Percentiles rank a stretch among this genome's conserved stretches.
phyloP scores from a whole-genome alignment of 2,888 invertebrate species.

The Pachliopta kotzebuea region DNA sequence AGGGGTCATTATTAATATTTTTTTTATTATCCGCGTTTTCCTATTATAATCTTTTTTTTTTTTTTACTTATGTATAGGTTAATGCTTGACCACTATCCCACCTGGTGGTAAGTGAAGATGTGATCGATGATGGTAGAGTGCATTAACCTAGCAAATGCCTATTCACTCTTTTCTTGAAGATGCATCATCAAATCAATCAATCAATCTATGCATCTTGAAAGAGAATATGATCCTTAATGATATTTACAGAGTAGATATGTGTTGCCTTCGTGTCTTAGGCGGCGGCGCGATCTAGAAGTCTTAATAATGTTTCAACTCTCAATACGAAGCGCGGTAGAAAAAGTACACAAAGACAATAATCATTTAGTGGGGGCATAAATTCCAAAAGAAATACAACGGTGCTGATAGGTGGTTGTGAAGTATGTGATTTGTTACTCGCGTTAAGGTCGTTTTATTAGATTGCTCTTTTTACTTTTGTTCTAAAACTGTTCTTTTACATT shows the following conservation, averaged over 20 bases:
- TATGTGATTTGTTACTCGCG: slow-evolving; percentile 34
- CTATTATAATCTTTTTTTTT: too few species aligned
- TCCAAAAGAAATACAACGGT: slow-evolving; percentile 55
- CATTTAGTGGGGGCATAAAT: slow-evolving; percentile 65
- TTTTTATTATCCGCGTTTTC: too few species aligned
- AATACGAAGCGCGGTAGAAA: slow-evolving; percentile 53
- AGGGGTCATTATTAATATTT: too few species aligned
- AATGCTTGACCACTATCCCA: too few species aligned
- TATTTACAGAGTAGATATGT: slow-evolving; percentile 16
- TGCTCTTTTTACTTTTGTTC: background rate
- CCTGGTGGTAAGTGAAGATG: too few species aligned
- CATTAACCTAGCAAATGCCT: too few species aligned
- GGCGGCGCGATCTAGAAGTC: slow-evolving; percentile 46
- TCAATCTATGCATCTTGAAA: too few species aligned
- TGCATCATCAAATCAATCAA: too few species aligned
- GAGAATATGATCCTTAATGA: slow-evolving; percentile 1
- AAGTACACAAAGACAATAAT: slow-evolving; percentile 60
- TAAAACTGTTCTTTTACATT: background rate
- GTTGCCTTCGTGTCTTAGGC: slow-evolving; percentile 39
- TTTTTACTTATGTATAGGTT: too few species aligned
- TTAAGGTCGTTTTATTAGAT: slow-evolving; percentile 28
- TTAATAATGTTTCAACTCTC: slow-evolving; percentile 60
- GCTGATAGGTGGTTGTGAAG: slow-evolving; percentile 52
- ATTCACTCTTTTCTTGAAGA: too few species aligned
- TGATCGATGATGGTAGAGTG: too few species aligned